These are phyloP conservation scores for Leptosomus discolor DNA, from an alignment of 2,113 vertebrate genomes.

Conservation along the genomic window DNA sequence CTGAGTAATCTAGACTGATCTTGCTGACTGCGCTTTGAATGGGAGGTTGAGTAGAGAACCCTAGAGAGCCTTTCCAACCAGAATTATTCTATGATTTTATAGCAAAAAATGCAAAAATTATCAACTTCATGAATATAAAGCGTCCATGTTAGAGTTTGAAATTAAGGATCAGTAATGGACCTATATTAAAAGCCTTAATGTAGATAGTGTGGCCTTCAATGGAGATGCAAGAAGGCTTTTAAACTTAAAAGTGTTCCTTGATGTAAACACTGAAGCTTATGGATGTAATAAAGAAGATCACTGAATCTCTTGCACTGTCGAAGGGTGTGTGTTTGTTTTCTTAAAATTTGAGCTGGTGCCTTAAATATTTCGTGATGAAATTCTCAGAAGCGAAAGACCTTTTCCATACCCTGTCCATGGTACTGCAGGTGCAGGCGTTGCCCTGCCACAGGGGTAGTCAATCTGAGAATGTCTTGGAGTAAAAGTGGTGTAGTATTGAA, in stretches of 20 bases:
- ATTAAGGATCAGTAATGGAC: not conserved
- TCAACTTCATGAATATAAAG: not conserved
- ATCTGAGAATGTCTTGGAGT: not conserved
- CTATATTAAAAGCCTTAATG: not conserved
- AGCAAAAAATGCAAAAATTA: not conserved
- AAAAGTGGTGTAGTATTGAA: not conserved
- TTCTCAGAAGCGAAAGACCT: not conserved
- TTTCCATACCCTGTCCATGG: constrained; percentile 59
- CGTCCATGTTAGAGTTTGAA: not conserved
- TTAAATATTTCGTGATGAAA: not conserved
- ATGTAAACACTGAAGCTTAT: not conserved
- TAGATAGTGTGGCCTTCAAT: not conserved
- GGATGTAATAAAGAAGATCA: not conserved
- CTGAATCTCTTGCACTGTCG: not conserved
- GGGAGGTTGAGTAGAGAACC: not conserved
- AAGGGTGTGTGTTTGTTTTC: not conserved
- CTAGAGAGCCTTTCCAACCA: not conserved
- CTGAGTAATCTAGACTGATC: not conserved
- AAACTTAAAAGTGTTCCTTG: not conserved
- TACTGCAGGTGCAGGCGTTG: not conserved
- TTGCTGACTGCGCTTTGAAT: not conserved
- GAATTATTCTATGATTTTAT: not conserved
- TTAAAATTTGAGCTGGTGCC: not conserved
- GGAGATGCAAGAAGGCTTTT: not conserved
- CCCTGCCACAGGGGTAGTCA: not conserved